phyloP scores from a whole-genome alignment of 2,888 invertebrate genomes.

The Rhamphomyia laevipes region DNA sequence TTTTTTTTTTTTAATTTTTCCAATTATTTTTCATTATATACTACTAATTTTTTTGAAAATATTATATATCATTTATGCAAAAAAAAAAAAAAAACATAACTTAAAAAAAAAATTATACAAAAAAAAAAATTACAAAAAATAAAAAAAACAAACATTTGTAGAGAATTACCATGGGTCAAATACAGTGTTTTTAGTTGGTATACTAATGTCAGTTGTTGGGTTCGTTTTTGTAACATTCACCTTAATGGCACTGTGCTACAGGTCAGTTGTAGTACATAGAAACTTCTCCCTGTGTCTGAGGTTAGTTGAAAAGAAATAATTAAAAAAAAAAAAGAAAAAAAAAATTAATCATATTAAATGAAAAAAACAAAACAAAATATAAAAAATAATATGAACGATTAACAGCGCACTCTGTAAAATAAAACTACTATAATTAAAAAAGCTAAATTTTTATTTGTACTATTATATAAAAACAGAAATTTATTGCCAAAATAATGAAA shows the following conservation, averaged over 20 bases:
- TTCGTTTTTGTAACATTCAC: conserved; percentile 98
- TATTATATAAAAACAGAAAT: background rate
- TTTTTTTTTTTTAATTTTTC: too few relatives aligned
- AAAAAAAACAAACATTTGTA: conserved; percentile 38
- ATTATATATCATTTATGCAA: conserved; percentile 3
- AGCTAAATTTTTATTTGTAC: background rate
- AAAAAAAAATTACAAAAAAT: conserved; percentile 1
- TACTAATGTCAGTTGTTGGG: conserved; percentile 98
- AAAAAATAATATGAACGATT: background rate
- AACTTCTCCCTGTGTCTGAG: conserved; percentile 97
- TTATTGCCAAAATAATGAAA: background rate
- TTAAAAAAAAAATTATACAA: background rate
- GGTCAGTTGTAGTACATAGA: conserved; percentile 98
- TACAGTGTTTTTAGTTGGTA: conserved; percentile 94
- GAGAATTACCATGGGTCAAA: conserved; percentile 96
- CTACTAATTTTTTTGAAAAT: background rate
- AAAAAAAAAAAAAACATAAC: conserved; percentile 1
- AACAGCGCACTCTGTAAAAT: background rate
- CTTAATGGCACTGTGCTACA: conserved; percentile 98
- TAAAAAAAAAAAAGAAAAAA: conserved; percentile 24
- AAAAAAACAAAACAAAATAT: conserved; percentile 2
- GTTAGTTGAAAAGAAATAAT: conserved; percentile 85
- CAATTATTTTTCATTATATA: too few relatives aligned
- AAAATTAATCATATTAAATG: conserved; percentile 9
- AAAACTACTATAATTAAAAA: too few relatives aligned